A percentile compares a stretch with the other conserved stretches of the same genome.
Evolutionary conservation across 2,888 invertebrate species (phyloP).

Genomic region (Coelogynopora nodosa): DNA sequence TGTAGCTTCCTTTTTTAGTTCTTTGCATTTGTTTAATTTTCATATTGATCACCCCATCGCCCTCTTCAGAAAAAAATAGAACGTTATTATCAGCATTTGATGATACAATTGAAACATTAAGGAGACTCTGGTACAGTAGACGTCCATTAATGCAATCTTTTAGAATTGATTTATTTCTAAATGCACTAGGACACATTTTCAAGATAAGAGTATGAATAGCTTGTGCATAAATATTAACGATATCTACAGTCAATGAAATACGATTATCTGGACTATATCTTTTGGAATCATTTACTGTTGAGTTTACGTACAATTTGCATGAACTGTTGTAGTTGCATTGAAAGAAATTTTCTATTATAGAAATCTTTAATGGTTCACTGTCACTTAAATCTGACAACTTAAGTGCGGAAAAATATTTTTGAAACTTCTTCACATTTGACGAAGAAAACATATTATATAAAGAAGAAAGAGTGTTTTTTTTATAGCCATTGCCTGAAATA

Average conservation of each 20-base stretch:
- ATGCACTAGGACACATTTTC: conserved; percentile 50
- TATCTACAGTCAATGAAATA: neutral
- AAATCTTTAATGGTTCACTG: neutral
- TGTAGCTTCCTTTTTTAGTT: neutral
- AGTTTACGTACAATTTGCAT: neutral
- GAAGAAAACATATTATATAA: neutral
- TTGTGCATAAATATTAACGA: neutral
- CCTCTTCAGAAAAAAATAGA: neutral
- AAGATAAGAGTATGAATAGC: conserved; percentile 43
- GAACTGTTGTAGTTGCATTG: neutral
- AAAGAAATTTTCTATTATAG: neutral
- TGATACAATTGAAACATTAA: neutral
- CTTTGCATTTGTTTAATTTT: neutral
- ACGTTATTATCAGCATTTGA: neutral
- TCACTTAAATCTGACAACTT: neutral
- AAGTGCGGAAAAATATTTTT: neutral
- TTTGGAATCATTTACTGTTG: neutral
- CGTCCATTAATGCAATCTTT: neutral
- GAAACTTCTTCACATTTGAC: neutral
- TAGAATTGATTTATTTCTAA: conserved; percentile 27
- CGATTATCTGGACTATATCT: neutral
- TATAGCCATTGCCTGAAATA: neutral
- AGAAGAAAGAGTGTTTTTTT: neutral
- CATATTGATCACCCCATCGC: neutral
- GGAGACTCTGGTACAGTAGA: neutral